Conservation (phyloP, 2,113 vertebrate species). For the Elephantulus edwardii region DNA sequence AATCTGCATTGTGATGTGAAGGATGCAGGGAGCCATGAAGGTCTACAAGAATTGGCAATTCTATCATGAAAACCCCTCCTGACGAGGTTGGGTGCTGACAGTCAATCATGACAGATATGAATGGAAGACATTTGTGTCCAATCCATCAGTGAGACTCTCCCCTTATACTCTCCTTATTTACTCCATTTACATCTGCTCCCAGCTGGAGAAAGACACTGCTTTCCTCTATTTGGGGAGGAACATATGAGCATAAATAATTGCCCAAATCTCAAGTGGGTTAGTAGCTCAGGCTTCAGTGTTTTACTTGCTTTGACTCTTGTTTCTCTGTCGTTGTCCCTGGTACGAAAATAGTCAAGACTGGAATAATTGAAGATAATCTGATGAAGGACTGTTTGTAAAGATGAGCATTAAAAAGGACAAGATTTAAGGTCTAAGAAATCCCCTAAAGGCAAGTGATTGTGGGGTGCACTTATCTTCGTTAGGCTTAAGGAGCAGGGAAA, state of each 20-base stretch:
- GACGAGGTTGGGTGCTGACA: background rate
- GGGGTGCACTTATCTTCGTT: background rate
- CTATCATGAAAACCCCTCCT: background rate
- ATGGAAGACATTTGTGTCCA: background rate
- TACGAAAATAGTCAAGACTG: background rate
- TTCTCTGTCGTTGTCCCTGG: background rate
- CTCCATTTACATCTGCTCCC: background rate
- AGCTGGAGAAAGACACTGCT: background rate
- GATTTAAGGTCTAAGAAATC: background rate
- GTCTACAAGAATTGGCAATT: background rate
- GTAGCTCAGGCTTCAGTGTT: background rate
- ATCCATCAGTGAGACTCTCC: background rate
- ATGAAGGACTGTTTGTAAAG: background rate
- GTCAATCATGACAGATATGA: background rate
- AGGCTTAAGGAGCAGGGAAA: background rate
- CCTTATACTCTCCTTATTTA: background rate
- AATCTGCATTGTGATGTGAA: background rate
- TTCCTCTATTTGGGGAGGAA: slow-evolving; percentile 6
- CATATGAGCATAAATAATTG: background rate
- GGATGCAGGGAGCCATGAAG: background rate
- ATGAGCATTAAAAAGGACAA: background rate
- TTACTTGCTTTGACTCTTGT: background rate
- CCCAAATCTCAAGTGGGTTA: background rate
- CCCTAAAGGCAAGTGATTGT: background rate
- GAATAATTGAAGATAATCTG: background rate